These are phyloP conservation scores for Elmis aenea DNA, from an alignment of 2,888 invertebrate genomes.

Conservation along the genomic window DNA sequence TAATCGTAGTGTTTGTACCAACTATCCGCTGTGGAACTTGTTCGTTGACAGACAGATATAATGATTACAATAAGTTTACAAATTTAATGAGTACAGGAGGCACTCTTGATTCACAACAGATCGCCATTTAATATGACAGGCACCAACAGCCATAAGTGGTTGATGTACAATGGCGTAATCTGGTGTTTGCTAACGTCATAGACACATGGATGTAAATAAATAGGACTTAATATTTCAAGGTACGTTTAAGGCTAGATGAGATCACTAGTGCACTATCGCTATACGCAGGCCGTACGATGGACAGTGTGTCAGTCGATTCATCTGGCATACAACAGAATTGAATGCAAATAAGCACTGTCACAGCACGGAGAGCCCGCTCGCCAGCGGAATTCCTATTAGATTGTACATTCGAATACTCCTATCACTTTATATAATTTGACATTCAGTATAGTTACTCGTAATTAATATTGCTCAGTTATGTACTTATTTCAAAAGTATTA, in stretches of 20 bases:
- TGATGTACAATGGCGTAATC: constrained; percentile 45
- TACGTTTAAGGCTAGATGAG: constrained; percentile 48
- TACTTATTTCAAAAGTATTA: constrained; percentile 16
- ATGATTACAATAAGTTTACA: not conserved
- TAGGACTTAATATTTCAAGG: constrained; percentile 43
- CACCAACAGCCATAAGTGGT: constrained; percentile 43
- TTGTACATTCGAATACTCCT: constrained; percentile 30
- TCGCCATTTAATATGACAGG: constrained; percentile 29
- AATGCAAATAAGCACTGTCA: constrained; percentile 34
- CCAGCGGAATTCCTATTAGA: constrained; percentile 19
- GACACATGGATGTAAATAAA: constrained; percentile 36
- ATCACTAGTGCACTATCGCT: constrained; percentile 47
- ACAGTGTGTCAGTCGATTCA: constrained; percentile 26
- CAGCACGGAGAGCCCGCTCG: constrained; percentile 31
- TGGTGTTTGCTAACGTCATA: constrained; percentile 37
- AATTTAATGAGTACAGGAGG: constrained; percentile 11
- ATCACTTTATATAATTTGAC: constrained; percentile 46
- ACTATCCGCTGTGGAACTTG: too few relatives aligned
- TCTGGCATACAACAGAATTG: constrained; percentile 28
- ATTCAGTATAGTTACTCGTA: constrained; percentile 36
- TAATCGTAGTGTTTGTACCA: too few relatives aligned
- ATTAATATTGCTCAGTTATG: constrained; percentile 43
- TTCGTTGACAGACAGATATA: not conserved
- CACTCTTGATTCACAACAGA: constrained; percentile 20
- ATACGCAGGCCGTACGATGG: constrained; percentile 38